Evolutionary conservation across 1,140 invertebrate genomes (phyloP), one percentile per base, ranked within the genome.

Genomic region (Ceratina australensis): DNA sequence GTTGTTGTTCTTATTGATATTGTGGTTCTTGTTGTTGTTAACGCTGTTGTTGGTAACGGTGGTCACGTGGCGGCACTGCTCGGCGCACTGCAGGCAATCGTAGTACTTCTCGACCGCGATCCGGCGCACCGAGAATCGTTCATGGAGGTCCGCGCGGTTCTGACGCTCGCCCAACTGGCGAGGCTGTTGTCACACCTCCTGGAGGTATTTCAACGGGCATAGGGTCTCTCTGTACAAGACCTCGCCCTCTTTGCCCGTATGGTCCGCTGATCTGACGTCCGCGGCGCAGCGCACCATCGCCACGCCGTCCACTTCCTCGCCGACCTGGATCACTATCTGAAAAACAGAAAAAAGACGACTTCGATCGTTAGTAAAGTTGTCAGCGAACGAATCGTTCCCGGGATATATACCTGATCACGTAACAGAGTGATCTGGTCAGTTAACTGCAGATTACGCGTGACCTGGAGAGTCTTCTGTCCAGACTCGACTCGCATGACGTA

Each of bases 281-380:
- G 92, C 97, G 94, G 69, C 97, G 74, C 96, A 96, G n/a, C 97
- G 94, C 59, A 99, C 97, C 94, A 97, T 97, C 60, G 98, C 96
- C 94, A 97, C 97, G 13, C 97, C 97, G 86, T 98, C 96, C 0
- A 97, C 93, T 87, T 98, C 97, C 81, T 98, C 97, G 3, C 97
- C 97, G 2, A 98, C 95, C 92, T 96, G 95, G 52, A 96, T 95
- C 24, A 96, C 96, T 65, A 96, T 96, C 93, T 96, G 94, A 81
- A 94, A 49, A 15, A 42, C 3, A 22, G 12, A n/a, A 16, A 0
- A 33, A 33, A 3, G 26, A 33, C 33, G n/a, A 7, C 63, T 18
- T 47, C 16, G 2, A 3, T 24, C 16, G 7, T 16, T 20, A 13
- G 12, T 49, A 63, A 42, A 4, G 3, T 42, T 4, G 63, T 7